Conservation (phyloP, 2,797 vertebrate species). For the Distichodus sexfasciatus region DNA sequence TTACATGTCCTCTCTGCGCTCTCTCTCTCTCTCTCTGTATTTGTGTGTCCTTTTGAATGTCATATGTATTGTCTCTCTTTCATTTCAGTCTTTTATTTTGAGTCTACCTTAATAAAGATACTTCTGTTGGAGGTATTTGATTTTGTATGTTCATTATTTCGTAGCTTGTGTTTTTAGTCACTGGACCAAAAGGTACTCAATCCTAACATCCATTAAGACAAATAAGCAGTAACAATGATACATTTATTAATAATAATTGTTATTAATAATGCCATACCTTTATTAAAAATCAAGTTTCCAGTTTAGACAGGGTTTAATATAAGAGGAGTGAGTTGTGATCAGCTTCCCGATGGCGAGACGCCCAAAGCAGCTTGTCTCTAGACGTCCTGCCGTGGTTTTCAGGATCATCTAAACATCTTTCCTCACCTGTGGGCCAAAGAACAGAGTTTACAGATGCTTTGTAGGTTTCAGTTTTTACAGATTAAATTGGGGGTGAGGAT, state of each 20-base stretch:
- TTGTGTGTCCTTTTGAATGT: constrained; percentile 45
- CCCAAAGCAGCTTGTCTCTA: constrained; percentile 48
- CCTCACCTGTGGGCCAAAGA: constrained; percentile 51
- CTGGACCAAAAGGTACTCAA: too few species aligned
- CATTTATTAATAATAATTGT: too few species aligned
- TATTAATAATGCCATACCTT: too few species aligned
- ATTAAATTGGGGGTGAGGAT: too few species aligned
- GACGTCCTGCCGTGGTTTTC: constrained; percentile 20
- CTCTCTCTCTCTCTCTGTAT: constrained; percentile 5
- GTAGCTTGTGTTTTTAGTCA: too few species aligned
- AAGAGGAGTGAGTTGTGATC: constrained; percentile 45
- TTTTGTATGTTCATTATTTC: neutral
- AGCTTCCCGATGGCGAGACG: constrained; percentile 32
- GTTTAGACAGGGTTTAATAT: constrained; percentile 28
- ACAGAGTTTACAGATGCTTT: neutral
- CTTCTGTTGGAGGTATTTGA: neutral
- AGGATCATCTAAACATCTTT: neutral
- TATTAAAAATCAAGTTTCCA: too few species aligned
- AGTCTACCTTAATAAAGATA: neutral
- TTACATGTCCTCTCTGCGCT: constrained; percentile 29
- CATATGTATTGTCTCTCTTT: constrained; percentile 34
- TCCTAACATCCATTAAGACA: too few species aligned
- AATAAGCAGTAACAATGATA: too few species aligned
- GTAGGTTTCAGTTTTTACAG: too few species aligned
- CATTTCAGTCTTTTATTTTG: constrained; percentile 15